Conservation (phyloP, 1,140 invertebrate genomes). For the Megalonaias nervosa region DNA sequence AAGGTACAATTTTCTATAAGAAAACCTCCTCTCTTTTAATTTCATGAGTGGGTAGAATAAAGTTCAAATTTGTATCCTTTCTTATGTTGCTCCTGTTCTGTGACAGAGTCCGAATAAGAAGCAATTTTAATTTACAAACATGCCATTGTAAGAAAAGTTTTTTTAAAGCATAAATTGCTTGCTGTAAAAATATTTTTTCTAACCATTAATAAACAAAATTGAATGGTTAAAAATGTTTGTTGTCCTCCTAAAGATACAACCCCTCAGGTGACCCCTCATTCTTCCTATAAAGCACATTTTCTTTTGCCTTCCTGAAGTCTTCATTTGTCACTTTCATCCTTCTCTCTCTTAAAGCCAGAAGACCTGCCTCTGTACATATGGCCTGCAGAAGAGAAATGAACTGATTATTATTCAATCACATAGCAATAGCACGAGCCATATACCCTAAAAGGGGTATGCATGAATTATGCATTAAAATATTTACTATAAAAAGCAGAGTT, state of each 20-base stretch:
- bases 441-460: background rate
- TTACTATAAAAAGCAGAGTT: background rate
- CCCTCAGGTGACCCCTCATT: slow-evolving; percentile 99
- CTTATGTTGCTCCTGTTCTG: too few relatives aligned
- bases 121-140: too few relatives aligned
- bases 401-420: background rate
- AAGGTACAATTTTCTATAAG: too few relatives aligned
- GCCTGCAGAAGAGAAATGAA: slow-evolving; percentile 78
- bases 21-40: too few relatives aligned
- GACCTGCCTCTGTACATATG: slow-evolving; percentile 99
- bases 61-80: too few relatives aligned
- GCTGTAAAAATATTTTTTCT: too few relatives aligned
- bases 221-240: too few relatives aligned
- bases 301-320: slow-evolving; percentile 99
- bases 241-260: slow-evolving; percentile 82
- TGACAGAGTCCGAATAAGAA: too few relatives aligned
- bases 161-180: too few relatives aligned
- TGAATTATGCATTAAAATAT: background rate
- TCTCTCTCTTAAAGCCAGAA: slow-evolving; percentile 97
- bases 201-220: too few relatives aligned
- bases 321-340: slow-evolving; percentile 99
- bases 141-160: too few relatives aligned
- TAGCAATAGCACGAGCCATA: background rate
- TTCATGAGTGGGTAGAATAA: too few relatives aligned
- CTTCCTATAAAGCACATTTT: slow-evolving; percentile 99